Evolutionary conservation across 2,888 invertebrate species (phyloP).

Genomic region (Boloria euphrosyne): DNA sequence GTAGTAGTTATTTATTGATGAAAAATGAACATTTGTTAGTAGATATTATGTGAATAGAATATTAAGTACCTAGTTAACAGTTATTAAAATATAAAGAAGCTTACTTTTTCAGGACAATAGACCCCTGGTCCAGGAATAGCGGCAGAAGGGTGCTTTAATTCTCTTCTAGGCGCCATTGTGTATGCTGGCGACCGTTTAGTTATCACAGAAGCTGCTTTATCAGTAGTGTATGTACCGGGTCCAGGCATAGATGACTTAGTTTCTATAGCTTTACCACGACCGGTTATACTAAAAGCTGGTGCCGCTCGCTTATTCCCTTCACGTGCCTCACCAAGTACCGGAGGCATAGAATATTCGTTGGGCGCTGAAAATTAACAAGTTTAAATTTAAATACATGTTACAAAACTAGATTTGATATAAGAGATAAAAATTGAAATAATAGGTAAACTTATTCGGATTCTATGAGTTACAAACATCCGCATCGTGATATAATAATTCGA

Average conservation of each 20-base stretch:
- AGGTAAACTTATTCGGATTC: background rate
- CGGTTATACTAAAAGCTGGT: constrained; percentile 94
- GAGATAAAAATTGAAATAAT: background rate
- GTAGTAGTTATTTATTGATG: too few relatives aligned
- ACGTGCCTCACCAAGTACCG: constrained; percentile 85
- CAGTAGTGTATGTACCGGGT: constrained; percentile 89
- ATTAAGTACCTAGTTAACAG: too few relatives aligned
- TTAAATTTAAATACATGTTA: background rate
- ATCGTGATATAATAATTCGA: too few relatives aligned
- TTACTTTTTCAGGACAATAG: constrained; percentile 85
- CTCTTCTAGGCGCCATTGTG: constrained; percentile 88
- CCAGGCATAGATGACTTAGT: constrained; percentile 85
- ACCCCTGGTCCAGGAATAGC: constrained; percentile 83
- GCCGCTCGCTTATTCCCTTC: constrained; percentile 85
- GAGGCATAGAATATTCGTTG: constrained; percentile 93
- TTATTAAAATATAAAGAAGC: background rate
- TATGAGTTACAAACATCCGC: too few relatives aligned
- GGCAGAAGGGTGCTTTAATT: constrained; percentile 62
- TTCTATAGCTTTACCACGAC: constrained; percentile 86
- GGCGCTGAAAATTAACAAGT: constrained; percentile 84
- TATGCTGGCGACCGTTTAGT: constrained; percentile 87
- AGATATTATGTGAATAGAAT: background rate
- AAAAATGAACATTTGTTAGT: background rate
- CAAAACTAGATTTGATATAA: background rate
- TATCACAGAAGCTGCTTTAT: constrained; percentile 74